Conservation (phyloP, 2,113 vertebrate species). For the Xiphophorus hellerii region DNA sequence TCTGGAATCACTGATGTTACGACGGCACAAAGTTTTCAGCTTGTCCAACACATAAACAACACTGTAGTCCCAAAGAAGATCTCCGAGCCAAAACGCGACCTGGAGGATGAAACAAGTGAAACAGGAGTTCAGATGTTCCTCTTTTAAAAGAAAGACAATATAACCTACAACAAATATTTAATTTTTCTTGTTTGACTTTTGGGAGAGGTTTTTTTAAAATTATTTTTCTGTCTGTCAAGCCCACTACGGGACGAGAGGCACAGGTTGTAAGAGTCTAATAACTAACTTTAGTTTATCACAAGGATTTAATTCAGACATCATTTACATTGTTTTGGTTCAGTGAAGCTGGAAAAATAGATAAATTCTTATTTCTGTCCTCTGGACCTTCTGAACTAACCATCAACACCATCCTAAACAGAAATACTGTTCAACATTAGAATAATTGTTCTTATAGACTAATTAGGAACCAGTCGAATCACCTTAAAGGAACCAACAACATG, state of each 20-base stretch:
- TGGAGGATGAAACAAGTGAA: conserved; percentile 54
- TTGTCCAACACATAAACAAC: conserved; percentile 82
- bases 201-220: too few species aligned
- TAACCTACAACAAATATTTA: background rate
- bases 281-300: background rate
- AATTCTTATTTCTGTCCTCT: background rate
- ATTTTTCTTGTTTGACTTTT: too few species aligned
- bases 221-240: too few species aligned
- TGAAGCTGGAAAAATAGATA: background rate
- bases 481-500: too few species aligned
- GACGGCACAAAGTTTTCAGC: conserved; percentile 69
- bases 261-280: background rate
- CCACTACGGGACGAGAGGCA: too few species aligned
- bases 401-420: background rate
- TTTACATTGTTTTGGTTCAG: background rate
- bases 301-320: background rate
- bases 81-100: conserved; percentile 80
- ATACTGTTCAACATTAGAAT: too few species aligned
- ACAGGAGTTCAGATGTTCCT: background rate
- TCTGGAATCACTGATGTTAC: conserved; percentile 55
- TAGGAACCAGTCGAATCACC: too few species aligned
- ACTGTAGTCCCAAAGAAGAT: conserved; percentile 77
- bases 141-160: background rate
- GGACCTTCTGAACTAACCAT: background rate
- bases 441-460: too few species aligned